These are phyloP conservation scores for Incurvaria masculella DNA, from an alignment of 2,888 invertebrate species.

Conservation along the genomic window DNA sequence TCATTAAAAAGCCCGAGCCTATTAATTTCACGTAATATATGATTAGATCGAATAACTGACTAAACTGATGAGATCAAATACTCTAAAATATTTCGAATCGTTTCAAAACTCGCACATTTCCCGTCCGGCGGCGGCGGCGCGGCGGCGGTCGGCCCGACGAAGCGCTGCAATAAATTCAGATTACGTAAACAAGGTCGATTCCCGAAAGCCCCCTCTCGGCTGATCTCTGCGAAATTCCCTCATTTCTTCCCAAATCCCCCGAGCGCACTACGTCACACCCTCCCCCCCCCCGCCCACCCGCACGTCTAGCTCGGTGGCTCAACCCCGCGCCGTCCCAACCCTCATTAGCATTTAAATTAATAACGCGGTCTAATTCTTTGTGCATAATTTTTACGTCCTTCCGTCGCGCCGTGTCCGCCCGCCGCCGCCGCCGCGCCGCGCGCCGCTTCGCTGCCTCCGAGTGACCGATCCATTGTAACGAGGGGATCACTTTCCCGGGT, in stretches of 20 bases:
- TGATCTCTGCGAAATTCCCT: conserved; percentile 1
- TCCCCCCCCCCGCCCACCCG: background rate
- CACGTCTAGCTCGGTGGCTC: too few relatives aligned
- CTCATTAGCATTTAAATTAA: conserved; percentile 32
- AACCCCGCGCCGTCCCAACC: conserved; percentile 17
- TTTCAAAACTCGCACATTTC: too few relatives aligned
- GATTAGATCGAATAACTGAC: too few relatives aligned
- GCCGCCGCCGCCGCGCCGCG: background rate
- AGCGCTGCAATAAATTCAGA: background rate
- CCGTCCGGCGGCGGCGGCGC: too few relatives aligned
- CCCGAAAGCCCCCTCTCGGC: background rate
- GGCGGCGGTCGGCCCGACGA: background rate
- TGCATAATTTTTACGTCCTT: background rate
- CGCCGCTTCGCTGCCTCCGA: background rate
- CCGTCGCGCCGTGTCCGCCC: background rate
- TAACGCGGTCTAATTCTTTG: background rate
- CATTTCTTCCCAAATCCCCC: conserved; percentile 19
- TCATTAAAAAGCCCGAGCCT: too few relatives aligned
- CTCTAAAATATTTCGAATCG: too few relatives aligned
- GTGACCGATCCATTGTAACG: too few relatives aligned
- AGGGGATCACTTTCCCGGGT: too few relatives aligned
- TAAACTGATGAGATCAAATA: too few relatives aligned
- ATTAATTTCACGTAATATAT: too few relatives aligned
- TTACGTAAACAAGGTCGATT: background rate
- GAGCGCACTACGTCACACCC: conserved; percentile 26